Percentiles rank a stretch among this genome's conserved stretches.
phyloP scores from a whole-genome alignment of 1,140 invertebrate species.

The Centruroides sculpturatus region DNA sequence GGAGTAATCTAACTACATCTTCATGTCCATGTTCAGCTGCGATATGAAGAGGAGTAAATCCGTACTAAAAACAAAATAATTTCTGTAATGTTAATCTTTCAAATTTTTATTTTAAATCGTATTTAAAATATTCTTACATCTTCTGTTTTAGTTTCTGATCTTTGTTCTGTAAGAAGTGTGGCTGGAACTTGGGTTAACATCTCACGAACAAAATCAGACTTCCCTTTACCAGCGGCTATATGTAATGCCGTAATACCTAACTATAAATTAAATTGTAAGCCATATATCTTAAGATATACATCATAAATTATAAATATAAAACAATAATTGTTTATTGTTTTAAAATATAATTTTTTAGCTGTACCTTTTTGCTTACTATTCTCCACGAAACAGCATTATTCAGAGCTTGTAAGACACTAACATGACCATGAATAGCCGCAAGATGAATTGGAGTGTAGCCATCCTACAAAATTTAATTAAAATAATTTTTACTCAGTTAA shows the following conservation, averaged over 20 bases:
- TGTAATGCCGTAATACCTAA: constrained; percentile 92
- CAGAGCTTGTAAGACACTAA: constrained; percentile 82
- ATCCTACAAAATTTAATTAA: constrained; percentile 31
- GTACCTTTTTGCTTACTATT: constrained; percentile 74
- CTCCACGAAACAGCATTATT: constrained; percentile 54
- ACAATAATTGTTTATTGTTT: no score
- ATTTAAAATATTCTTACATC: constrained; percentile 32
- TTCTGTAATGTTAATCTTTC: neutral
- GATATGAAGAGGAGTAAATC: constrained; percentile 84
- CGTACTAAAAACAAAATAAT: constrained; percentile 42
- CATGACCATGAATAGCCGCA: constrained; percentile 88
- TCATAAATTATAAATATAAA: no score
- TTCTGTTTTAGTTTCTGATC: constrained; percentile 52
- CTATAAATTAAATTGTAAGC: constrained; percentile 15
- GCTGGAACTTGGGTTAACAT: constrained; percentile 81
- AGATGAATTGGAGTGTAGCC: constrained; percentile 92
- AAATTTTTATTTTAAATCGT: no score
- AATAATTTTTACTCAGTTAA: no score
- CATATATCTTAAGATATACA: no score
- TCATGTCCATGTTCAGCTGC: constrained; percentile 95
- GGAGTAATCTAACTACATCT: constrained; percentile 79
- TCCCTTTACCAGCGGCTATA: constrained; percentile 93
- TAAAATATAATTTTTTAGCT: neutral
- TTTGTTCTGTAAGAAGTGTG: constrained; percentile 84
- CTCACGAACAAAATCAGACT: constrained; percentile 94